Percentiles rank a stretch among this genome's conserved stretches.
phyloP scores from a whole-genome alignment of 2,888 invertebrate genomes.

The Chydorus sphaericus region DNA sequence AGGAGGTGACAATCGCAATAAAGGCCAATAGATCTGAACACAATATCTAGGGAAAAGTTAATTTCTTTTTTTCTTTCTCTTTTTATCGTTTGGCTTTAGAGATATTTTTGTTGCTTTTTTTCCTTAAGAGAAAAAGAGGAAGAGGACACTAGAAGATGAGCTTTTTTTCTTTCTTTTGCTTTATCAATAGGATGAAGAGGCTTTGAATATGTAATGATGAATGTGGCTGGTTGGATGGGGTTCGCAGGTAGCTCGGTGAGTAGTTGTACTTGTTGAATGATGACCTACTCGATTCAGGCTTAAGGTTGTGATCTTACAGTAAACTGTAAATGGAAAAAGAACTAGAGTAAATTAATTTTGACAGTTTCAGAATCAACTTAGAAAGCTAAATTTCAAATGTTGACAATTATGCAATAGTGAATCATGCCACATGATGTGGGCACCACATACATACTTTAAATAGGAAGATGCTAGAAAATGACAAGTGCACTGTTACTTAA shows the following conservation, averaged over 20 bases:
- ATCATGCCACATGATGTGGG: no score
- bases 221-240: not conserved
- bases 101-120: not conserved
- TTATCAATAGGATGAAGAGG: not conserved
- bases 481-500: no score
- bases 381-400: no score
- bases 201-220: not conserved
- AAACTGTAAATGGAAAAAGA: not conserved
- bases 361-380: no score
- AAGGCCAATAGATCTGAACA: slow-evolving; percentile 8
- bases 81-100: slow-evolving; percentile 4
- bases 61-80: no score
- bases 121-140: not conserved
- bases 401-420: no score
- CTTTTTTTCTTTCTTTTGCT: not conserved
- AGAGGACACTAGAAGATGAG: not conserved
- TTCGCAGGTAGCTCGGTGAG: not conserved
- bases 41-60: slow-evolving; percentile 4
- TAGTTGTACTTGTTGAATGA: not conserved
- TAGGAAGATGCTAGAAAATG: no score
- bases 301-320: slow-evolving; percentile 6
- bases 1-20: slow-evolving; percentile 1
- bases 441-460: no score
- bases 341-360: no score
- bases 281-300: not conserved